Evolutionary conservation across 2,113 vertebrate genomes (phyloP), one percentile per base, ranked within the genome.

Genomic region (Bos indicus): DNA sequence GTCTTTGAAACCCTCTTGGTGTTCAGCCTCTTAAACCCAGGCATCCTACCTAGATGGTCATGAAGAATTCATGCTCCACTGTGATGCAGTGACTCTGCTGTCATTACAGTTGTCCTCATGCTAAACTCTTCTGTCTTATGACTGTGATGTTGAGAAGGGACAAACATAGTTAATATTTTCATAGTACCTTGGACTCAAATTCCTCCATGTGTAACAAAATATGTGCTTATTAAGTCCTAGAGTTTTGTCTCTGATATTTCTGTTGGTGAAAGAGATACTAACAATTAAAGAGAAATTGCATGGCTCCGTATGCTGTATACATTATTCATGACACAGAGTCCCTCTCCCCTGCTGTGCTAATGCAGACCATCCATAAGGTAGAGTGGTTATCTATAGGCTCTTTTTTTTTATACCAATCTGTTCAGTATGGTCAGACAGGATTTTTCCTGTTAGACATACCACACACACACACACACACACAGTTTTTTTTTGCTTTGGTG

Each of bases 231-330:
- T 88, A 97, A 97, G 86, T 83, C 57, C 43, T 56, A 10, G 3
- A 48, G 6, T 74, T 97, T 98, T 87, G 43, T 91, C 13, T 92
- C 84, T 52, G 26, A 80, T 91, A 40, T 90, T 98, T 97, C 36
- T 62, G 33, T 60, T 91, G 64, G 43, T 97, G 91, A 94, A 90
- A 97, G 88, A 56, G 88, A 90, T 97, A 62, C 16, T 90, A 96
- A 94, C 59, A 90, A 71, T 95, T 96, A 93, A 82, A 84, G 91
- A 91, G 86, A 25, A 15, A 67, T 67, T 92, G 52, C 40, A 67
- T 59, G 91, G 64, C 13, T 93, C 89, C 83, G 2, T 48, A 8
- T 17, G 43, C 56, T 48, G 48, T 52, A 46, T 97, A 26, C 80
- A 94, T 98, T 98, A 97, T 97, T 95, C 67, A 97, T 90, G 87